These are phyloP conservation scores for Quadroppia sp. DNA, from an alignment of 2,888 invertebrate genomes.

Conservation along the genomic window DNA sequence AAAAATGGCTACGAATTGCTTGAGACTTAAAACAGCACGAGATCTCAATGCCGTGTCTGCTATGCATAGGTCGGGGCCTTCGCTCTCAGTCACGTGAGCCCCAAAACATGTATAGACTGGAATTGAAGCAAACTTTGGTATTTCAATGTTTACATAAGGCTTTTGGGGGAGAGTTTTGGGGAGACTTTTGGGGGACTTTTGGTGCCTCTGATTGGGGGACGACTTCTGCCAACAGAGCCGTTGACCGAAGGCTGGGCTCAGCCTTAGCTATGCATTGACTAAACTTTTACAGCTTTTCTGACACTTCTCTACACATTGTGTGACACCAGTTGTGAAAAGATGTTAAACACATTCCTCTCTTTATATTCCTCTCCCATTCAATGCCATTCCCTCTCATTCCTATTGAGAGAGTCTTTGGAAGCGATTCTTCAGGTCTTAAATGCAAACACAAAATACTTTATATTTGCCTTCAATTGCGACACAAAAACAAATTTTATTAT, in stretches of 20 bases:
- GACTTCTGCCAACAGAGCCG: background rate
- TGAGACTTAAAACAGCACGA: background rate
- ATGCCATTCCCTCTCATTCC: background rate
- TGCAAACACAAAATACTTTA: no score
- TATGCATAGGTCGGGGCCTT: no score
- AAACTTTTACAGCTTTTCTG: background rate
- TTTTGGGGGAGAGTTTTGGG: no score
- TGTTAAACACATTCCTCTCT: background rate
- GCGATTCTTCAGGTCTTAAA: no score
- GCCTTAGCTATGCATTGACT: background rate
- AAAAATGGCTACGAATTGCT: slow-evolving; percentile 6
- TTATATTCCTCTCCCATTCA: background rate
- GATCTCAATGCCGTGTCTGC: background rate
- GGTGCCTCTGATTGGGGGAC: no score
- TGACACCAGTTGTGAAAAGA: background rate
- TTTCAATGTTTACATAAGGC: slow-evolving; percentile 12
- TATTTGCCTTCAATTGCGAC: no score
- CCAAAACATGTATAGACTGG: background rate
- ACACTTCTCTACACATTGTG: background rate
- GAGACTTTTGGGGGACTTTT: no score
- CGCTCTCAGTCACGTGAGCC: background rate
- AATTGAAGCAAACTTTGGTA: background rate
- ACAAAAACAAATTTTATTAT: no score
- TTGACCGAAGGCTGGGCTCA: background rate
- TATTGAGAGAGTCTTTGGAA: no score